A percentile compares a stretch with the other conserved stretches of the same genome.
Conservation (phyloP, 2,113 vertebrate genomes). For the Aegithalos caudatus region DNA sequence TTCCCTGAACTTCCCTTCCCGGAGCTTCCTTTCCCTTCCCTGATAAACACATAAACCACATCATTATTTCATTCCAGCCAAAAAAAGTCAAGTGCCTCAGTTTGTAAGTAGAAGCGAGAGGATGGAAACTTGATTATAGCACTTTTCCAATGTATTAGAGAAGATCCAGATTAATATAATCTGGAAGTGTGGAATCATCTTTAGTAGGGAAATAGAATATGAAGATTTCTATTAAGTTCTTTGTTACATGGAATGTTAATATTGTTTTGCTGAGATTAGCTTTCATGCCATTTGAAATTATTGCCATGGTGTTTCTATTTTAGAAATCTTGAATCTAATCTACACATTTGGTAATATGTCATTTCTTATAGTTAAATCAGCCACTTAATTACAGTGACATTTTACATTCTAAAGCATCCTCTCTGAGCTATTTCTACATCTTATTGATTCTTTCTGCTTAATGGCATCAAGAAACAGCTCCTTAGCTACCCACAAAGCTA, state of each 20-base stretch:
- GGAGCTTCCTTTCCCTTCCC: no score
- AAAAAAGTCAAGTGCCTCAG: background rate
- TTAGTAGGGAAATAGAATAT: background rate
- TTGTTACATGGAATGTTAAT: background rate
- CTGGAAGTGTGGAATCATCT: background rate
- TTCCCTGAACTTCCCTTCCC: no score
- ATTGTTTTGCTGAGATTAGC: background rate
- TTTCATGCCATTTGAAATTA: background rate
- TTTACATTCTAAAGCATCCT: background rate
- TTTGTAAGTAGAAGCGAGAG: background rate
- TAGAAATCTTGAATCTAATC: background rate
- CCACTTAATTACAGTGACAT: background rate
- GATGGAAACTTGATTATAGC: background rate
- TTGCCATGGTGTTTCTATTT: background rate
- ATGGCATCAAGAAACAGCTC: background rate
- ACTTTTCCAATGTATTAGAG: background rate
- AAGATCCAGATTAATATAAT: background rate
- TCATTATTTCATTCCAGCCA: background rate
- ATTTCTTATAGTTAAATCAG: background rate
- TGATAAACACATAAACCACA: background rate
- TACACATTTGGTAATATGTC: background rate
- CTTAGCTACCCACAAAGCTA: background rate
- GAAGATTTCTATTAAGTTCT: background rate
- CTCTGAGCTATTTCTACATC: background rate
- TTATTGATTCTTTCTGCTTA: slow-evolving; percentile 4